Evolutionary conservation across 2,113 vertebrate species (phyloP).

Genomic region (Erythrocebus patas): DNA sequence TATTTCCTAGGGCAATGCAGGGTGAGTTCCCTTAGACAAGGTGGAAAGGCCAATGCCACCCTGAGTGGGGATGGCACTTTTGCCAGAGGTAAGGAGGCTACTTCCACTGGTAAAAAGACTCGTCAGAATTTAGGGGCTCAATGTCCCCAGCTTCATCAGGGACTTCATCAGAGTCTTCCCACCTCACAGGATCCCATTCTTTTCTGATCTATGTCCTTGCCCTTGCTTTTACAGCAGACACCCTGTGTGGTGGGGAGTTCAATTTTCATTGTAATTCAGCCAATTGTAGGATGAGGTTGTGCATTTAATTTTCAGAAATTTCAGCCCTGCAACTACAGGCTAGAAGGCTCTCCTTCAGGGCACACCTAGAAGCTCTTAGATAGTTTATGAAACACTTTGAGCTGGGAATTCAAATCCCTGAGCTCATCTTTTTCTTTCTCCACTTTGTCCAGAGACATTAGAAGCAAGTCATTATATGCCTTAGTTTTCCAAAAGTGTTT

Average conservation of each 20-base stretch:
- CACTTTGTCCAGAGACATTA: neutral
- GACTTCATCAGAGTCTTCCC: neutral
- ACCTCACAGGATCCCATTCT: neutral
- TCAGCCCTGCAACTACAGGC: neutral
- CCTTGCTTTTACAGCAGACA: neutral
- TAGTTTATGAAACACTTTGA: neutral
- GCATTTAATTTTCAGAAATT: neutral
- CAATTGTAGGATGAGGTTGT: neutral
- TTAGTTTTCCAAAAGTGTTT: neutral
- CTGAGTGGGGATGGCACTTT: neutral
- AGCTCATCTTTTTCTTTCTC: neutral
- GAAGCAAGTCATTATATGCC: neutral
- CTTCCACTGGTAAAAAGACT: neutral
- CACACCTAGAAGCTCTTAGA: neutral
- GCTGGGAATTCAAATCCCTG: neutral
- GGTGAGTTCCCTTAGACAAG: neutral
- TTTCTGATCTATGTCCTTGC: neutral
- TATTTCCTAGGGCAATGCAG: neutral
- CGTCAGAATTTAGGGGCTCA: neutral
- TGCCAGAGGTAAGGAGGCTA: neutral
- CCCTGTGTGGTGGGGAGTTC: neutral
- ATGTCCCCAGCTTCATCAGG: neutral
- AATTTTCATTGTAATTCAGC: neutral
- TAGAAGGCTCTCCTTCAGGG: neutral
- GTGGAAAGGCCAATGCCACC: no score